Evolutionary conservation across 2,797 vertebrate species (phyloP).

Genomic region (Florisuga fusca): DNA sequence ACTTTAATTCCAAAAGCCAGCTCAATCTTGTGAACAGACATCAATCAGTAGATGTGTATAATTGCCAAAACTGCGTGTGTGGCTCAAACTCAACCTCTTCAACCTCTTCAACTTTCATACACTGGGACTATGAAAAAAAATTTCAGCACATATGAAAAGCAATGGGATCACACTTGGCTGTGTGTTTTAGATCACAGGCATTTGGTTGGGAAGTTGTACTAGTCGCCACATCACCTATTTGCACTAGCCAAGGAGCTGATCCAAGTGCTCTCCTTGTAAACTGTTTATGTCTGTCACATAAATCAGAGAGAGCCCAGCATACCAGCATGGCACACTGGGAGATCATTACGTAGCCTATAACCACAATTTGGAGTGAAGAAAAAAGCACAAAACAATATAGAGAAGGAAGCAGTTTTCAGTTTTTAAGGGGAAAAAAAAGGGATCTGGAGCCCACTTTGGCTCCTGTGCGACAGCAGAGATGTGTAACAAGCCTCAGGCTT

Average conservation of each 20-base stretch:
- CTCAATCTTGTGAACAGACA: neutral
- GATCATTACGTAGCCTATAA: neutral
- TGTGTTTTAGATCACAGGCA: neutral
- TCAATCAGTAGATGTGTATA: neutral
- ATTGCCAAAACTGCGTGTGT: rapidly evolving
- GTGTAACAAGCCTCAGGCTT: neutral
- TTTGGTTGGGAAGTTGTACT: neutral
- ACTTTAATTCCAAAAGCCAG: neutral
- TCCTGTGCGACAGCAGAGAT: neutral
- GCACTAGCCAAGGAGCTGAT: neutral
- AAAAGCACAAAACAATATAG: neutral
- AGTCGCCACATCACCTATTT: neutral
- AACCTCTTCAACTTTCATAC: neutral
- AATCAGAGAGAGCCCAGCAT: neutral
- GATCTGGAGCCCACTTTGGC: neutral
- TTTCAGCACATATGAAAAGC: neutral
- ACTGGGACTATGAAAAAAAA: rapidly evolving
- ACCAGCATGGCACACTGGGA: neutral
- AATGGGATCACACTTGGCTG: neutral
- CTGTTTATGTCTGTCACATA: neutral
- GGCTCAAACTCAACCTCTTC: neutral
- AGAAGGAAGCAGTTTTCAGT: neutral
- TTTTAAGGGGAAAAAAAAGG: neutral
- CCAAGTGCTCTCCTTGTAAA: neutral
- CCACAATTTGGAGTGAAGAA: neutral